Conservation (phyloP, 2,797 vertebrate species). For the Falco naumanni region DNA sequence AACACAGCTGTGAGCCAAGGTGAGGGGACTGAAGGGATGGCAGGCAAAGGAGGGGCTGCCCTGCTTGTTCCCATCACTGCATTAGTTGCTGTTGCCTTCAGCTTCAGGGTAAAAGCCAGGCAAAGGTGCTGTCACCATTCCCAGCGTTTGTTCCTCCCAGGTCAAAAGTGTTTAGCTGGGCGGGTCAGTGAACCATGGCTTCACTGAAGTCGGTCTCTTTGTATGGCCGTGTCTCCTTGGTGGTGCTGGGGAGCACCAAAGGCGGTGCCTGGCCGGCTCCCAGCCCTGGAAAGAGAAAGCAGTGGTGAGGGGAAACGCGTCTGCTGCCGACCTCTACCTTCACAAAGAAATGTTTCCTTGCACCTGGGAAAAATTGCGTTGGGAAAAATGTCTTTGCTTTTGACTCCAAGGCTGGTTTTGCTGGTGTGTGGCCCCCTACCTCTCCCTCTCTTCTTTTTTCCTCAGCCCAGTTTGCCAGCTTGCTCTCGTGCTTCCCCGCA, state of each 20-base stretch:
- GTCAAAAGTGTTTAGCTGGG: neutral
- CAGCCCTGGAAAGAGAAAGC: neutral
- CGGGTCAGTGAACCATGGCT: neutral
- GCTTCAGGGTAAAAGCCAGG: neutral
- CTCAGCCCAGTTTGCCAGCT: neutral
- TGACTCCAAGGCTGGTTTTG: neutral
- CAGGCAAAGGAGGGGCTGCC: neutral
- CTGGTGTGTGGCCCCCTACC: neutral
- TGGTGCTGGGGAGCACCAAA: neutral
- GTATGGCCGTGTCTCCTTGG: neutral
- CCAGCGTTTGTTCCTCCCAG: neutral
- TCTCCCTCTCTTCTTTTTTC: neutral
- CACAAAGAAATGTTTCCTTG: neutral
- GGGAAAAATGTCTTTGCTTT: neutral
- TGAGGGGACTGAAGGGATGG: neutral
- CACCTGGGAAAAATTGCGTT: rapidly evolving
- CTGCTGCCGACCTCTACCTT: neutral
- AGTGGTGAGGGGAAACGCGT: neutral
- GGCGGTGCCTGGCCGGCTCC: neutral
- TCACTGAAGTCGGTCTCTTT: neutral
- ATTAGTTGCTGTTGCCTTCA: neutral
- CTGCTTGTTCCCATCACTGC: neutral
- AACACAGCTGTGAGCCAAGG: neutral
- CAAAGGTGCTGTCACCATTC: neutral
- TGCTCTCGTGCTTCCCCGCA: neutral